Evolutionary conservation across 2,113 vertebrate genomes (phyloP), one percentile per base, ranked within the genome.

Genomic region (Loxodonta africana): DNA sequence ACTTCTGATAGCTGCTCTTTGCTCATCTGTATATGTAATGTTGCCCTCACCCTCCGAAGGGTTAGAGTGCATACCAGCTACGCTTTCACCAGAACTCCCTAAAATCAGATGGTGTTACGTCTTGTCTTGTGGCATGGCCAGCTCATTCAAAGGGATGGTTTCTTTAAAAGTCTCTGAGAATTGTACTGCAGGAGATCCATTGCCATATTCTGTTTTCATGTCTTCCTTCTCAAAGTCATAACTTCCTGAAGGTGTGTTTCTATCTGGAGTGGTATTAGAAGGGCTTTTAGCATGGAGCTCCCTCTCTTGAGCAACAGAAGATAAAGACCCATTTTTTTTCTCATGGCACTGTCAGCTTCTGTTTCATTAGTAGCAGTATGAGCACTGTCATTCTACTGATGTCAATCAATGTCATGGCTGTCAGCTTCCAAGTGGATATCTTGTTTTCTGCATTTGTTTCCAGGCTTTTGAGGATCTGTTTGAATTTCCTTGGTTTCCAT

Each of bases 131-230:
- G 97, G 93, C 89, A 97, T 95, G 28, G 96, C 95, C 76, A 98
- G 95, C 17, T 98, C 96, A 37, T 97, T 98, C 53, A 98, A 23
- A 3, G 96, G 97, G 73, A 98, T 97, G 6, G 97, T 98, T 98
- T 98, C 98, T 96, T 98, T 98, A 88, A 98, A 97, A 93, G 98
- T 97, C 98, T 98, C 98, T 98, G 98, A 98, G 60, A 98, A 90
- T 11, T 98, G 97, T 97, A 97, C 98, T 93, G 95, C 94, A 90
- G 96, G 97, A 97, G 97, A 98, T 48, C 98, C 97, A 93, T 91
- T 97, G 62, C 97, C 94, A 5, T 98, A 98, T 78, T 98, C 97
- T 97, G 97, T 98, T 83, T 95, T 97, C 57, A 98, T 96, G 88
- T 98, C 96, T 76, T 98, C 97, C 95, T 98, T 98, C 96, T 98